These are phyloP conservation scores for Anaspis maculata DNA, from an alignment of 2,888 invertebrate genomes.

Conservation along the genomic window DNA sequence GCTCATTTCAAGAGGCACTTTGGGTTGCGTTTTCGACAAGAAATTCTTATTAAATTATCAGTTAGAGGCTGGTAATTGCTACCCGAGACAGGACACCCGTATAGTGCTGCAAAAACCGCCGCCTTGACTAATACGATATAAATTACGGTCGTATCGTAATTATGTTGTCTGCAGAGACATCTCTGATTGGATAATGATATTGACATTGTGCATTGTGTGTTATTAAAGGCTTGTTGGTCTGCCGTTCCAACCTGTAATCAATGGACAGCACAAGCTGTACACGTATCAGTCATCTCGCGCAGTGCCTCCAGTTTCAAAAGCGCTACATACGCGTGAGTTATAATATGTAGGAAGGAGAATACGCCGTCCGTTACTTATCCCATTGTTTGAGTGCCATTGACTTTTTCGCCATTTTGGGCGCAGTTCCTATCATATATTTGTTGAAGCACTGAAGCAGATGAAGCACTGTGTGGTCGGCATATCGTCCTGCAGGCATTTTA, in stretches of 20 bases:
- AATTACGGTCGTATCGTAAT: conserved; percentile 39
- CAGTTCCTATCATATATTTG: too few species aligned
- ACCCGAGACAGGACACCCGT: conserved; percentile 30
- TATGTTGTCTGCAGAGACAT: conserved; percentile 43
- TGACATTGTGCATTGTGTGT: conserved; percentile 41
- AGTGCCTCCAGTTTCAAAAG: conserved; percentile 25
- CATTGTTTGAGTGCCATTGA: too few species aligned
- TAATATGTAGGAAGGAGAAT: too few species aligned
- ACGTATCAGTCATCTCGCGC: conserved; percentile 27
- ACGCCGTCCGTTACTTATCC: too few species aligned
- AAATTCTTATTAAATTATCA: conserved; percentile 35
- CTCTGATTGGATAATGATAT: conserved; percentile 45
- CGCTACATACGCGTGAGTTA: conserved; percentile 7
- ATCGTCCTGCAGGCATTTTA: too few species aligned
- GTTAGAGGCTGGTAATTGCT: conserved; percentile 33
- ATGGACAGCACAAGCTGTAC: conserved; percentile 20
- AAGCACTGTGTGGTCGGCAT: too few species aligned
- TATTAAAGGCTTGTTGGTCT: conserved; percentile 37
- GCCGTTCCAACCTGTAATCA: conserved; percentile 34
- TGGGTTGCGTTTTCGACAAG: too few species aligned
- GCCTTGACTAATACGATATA: conserved; percentile 40
- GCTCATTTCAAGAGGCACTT: too few species aligned
- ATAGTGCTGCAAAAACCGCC: conserved; percentile 28
- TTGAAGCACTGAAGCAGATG: too few species aligned
- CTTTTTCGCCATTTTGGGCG: too few species aligned